Evolutionary conservation across 1,140 invertebrate species (phyloP).

Genomic region (Bombus waltoni): DNA sequence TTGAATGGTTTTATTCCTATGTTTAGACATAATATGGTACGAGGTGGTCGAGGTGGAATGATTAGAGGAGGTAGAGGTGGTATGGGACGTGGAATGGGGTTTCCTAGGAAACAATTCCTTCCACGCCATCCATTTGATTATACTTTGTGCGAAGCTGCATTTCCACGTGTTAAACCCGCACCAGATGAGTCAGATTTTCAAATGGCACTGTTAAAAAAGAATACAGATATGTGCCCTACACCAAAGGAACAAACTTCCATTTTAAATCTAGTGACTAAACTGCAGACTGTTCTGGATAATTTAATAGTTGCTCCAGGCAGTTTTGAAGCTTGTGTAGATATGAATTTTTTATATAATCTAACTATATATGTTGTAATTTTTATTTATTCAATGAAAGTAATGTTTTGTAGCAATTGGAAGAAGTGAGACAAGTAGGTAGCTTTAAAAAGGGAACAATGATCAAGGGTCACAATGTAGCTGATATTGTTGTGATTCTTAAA

Average conservation of each 20-base stretch:
- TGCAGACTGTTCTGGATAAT: constrained; percentile 96
- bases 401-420: constrained; percentile 93
- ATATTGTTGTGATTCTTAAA: constrained; percentile 99
- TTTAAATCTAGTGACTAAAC: constrained; percentile 95
- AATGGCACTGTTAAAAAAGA: constrained; percentile 62
- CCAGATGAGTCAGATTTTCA: constrained; percentile 83
- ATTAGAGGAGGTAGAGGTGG: constrained; percentile 85
- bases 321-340: constrained; percentile 97
- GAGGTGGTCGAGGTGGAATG: constrained; percentile 84
- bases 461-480: constrained; percentile 96
- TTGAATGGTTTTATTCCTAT: not conserved
- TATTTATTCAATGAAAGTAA: not conserved
- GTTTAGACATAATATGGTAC: constrained; percentile 80
- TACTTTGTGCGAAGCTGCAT: constrained; percentile 93
- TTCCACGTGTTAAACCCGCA: constrained; percentile 92
- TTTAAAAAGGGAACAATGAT: constrained; percentile 99
- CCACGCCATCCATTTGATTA: constrained; percentile 96
- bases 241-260: constrained; percentile 95
- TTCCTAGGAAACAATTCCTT: constrained; percentile 87
- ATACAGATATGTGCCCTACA: constrained; percentile 84
- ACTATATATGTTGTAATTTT: not conserved
- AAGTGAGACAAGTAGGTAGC: constrained; percentile 97
- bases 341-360: constrained; percentile 39
- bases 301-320: constrained; percentile 95
- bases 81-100: constrained; percentile 88